Evolutionary conservation across 2,113 vertebrate species (phyloP).

Genomic region (Hippoglossus stenolepis): DNA sequence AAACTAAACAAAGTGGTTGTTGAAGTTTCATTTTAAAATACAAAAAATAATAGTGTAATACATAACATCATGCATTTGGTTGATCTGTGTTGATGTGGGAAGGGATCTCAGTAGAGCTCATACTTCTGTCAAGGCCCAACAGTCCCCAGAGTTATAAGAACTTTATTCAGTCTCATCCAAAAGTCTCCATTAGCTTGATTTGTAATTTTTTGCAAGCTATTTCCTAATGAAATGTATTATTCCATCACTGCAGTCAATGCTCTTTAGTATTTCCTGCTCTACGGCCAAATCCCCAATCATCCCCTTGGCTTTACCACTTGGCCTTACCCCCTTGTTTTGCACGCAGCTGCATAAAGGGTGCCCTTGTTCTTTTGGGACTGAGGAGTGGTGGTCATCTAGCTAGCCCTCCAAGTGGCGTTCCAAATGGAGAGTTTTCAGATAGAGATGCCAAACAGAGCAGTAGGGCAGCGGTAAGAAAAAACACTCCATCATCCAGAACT

Average conservation of each 20-base stretch:
- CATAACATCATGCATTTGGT: no score
- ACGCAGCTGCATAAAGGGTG: neutral
- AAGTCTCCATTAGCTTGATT: slow-evolving; percentile 2
- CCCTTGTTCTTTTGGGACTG: neutral
- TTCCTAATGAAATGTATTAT: neutral
- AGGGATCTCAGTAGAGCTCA: no score
- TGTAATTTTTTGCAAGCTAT: neutral
- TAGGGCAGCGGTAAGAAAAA: neutral
- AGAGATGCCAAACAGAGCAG: neutral
- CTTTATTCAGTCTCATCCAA: neutral
- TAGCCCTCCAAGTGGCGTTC: neutral
- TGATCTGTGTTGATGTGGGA: no score
- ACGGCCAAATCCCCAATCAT: neutral
- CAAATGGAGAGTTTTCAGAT: neutral
- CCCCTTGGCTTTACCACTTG: neutral
- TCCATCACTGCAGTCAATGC: neutral
- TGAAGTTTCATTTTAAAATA: no score
- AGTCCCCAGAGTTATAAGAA: no score
- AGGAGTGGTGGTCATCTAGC: neutral
- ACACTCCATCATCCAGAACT: neutral
- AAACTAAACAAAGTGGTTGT: no score
- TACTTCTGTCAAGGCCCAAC: no score
- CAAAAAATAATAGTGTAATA: no score
- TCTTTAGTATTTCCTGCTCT: slow-evolving; percentile 4
- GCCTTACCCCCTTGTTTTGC: neutral